Base-by-base conservation (phyloP, 2,888 invertebrate species). In the Malachius bipustulatus region DNA sequence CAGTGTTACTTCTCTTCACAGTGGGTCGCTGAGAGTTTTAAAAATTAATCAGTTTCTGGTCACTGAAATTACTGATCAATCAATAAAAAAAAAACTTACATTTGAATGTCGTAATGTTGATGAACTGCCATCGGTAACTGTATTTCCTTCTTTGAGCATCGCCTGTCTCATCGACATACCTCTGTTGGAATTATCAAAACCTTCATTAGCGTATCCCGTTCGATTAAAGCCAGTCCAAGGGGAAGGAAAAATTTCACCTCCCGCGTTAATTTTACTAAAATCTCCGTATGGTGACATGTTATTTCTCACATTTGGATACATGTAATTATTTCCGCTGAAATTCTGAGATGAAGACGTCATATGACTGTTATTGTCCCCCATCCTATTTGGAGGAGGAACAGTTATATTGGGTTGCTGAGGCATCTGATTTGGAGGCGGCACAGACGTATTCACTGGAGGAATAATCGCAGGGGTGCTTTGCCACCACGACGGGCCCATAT, bases 71-170 rank as follows among this genome's bases (percentile, higher is more conserved):
- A 9, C n/a, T n/a, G n/a, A n/a, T n/a, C n/a, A n/a, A n/a, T 19
- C 14, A n/a, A 36, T 8, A 13, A 15, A 13, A 26, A 1, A 26
- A 3, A 35, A 30, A 36, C 43, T 43, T 26, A 43, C 43, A 24
- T 36, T 42, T 10, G 14, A 14, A 4, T 31, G 26, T 10, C 6
- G 6, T 9, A n/a, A n/a, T n/a, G n/a, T n/a, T n/a, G n/a, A n/a
- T n/a, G n/a, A n/a, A n/a, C n/a, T n/a, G n/a, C n/a, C n/a, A n/a
- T n/a, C n/a, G n/a, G n/a, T n/a, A n/a, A 37, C 14, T 10, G 26
- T 44, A 39, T 52, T 53, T 2, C 56, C 54, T 44, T 63, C 63
- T 37, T 62, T 62, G 19, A 63, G 37, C 62, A 62, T 62, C 2
- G 59, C 57, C 40, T 62, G 62, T 30, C 62, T 43, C 49, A 60